These are phyloP conservation scores for Trachymyrmex cornetzi DNA, from an alignment of 1,140 invertebrate species.

Conservation along the genomic window DNA sequence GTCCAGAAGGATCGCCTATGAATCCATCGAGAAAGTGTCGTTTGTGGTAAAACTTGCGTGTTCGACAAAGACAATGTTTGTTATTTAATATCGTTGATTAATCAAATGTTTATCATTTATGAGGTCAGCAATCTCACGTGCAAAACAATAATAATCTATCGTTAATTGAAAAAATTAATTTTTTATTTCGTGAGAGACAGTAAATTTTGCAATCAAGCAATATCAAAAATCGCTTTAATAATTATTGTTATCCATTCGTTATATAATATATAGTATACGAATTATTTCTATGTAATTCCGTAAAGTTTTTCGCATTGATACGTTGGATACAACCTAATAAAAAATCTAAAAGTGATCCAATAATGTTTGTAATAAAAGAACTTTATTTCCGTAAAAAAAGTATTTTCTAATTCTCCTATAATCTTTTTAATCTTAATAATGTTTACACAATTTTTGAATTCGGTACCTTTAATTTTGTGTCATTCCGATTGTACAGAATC, in stretches of 20 bases:
- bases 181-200: neutral
- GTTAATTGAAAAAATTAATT: conserved; percentile 20
- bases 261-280: neutral
- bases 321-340: neutral
- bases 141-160: neutral
- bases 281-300: neutral
- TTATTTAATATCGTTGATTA: conserved; percentile 25
- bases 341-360: conserved; percentile 33
- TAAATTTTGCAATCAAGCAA: conserved; percentile 17
- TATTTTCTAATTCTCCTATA: conserved; percentile 20
- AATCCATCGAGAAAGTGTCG: conserved; percentile 94
- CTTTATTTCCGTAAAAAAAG: conserved; percentile 81
- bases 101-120: conserved; percentile 22
- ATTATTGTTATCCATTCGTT: conserved; percentile 8
- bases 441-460: neutral
- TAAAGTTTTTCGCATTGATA: neutral
- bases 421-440: neutral
- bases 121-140: neutral
- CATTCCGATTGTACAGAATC: neutral
- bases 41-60: conserved; percentile 87
- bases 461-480: neutral
- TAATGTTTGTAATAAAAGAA: conserved; percentile 78
- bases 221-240: neutral
- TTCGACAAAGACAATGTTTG: neutral
- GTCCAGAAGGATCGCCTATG: conserved; percentile 91